Conservation (phyloP, 2,113 vertebrate species). For the Furnarius figulus region DNA sequence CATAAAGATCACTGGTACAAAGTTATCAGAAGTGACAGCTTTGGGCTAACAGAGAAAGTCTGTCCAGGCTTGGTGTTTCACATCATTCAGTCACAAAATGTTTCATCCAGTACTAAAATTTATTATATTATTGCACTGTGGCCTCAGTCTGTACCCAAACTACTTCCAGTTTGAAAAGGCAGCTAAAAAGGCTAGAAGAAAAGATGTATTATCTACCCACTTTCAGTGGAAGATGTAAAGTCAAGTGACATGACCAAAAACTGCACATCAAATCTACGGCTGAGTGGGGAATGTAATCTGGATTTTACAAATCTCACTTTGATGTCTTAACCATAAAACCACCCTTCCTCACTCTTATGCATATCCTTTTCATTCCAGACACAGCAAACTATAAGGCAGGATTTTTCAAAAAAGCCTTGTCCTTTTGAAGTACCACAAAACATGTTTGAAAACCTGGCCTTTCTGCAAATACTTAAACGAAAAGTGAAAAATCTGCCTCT, state of each 20-base stretch:
- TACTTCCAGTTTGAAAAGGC: not conserved
- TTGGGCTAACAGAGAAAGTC: not conserved
- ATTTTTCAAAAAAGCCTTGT: not conserved
- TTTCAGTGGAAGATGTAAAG: constrained; percentile 15
- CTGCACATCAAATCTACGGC: not conserved
- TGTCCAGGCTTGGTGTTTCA: not conserved
- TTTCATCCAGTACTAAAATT: not conserved
- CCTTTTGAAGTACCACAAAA: constrained; percentile 40
- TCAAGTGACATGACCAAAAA: constrained; percentile 18
- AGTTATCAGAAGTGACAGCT: constrained; percentile 22
- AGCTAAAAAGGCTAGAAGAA: not conserved
- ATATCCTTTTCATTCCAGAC: constrained; percentile 11
- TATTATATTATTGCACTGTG: not conserved
- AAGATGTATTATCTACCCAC: not conserved
- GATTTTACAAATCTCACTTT: constrained; percentile 44
- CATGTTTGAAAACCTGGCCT: constrained; percentile 6
- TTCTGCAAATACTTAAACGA: not conserved
- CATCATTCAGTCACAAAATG: not conserved
- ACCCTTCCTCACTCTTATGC: not conserved
- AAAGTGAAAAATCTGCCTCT: not conserved
- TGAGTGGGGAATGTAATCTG: constrained; percentile 34
- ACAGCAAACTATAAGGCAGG: not conserved
- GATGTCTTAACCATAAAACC: constrained; percentile 50
- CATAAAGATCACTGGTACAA: not conserved
- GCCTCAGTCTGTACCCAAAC: not conserved